phyloP scores from a whole-genome alignment of 2,113 vertebrate genomes.

The Callaeas wilsoni region DNA sequence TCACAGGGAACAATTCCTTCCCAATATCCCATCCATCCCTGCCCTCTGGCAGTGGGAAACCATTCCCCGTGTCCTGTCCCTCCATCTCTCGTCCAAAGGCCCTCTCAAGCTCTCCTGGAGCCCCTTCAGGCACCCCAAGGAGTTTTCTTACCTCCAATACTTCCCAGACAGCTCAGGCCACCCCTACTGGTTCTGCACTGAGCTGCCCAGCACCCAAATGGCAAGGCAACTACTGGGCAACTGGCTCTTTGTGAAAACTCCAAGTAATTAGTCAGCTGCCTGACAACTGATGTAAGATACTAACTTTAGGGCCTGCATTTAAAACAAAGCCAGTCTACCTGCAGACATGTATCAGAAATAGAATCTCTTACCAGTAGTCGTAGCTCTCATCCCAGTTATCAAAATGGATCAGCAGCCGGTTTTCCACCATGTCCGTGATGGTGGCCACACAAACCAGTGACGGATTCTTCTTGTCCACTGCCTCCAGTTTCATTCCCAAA shows the following conservation, averaged over 20 bases:
- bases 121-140: neutral
- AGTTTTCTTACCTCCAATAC: neutral
- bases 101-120: neutral
- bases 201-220: neutral
- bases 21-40: fast-evolving
- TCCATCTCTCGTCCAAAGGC: neutral
- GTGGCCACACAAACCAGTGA: constrained; percentile 84
- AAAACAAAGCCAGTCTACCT: neutral
- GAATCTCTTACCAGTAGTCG: constrained; percentile 82
- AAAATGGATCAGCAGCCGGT: constrained; percentile 86
- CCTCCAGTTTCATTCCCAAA: constrained; percentile 90
- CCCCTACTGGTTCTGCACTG: neutral
- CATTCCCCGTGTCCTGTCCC: neutral
- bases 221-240: neutral
- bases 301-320: neutral
- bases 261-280: neutral
- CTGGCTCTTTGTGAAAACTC: neutral
- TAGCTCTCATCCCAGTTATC: constrained; percentile 89
- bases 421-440: constrained; percentile 81
- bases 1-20: neutral
- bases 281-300: neutral
- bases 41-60: neutral
- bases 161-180: neutral
- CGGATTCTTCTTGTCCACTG: constrained; percentile 86
- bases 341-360: neutral